Conservation (phyloP, 2,888 invertebrate genomes). For the Phasia obesa region DNA sequence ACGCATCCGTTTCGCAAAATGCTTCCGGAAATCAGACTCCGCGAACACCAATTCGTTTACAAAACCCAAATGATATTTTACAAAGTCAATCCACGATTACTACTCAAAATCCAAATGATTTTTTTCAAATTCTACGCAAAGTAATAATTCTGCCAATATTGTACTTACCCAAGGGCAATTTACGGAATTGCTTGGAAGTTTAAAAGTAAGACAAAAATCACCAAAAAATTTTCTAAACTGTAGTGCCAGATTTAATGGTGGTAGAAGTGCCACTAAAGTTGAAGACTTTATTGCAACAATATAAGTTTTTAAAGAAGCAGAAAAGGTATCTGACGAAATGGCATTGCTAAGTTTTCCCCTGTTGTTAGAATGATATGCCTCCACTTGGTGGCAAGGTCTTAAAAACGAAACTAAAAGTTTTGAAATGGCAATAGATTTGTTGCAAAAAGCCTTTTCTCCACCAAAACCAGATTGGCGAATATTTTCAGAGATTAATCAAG, state of each 20-base stretch:
- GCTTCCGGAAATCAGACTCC: no score
- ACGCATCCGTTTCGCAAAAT: no score
- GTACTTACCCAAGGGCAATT: slow-evolving; percentile 19
- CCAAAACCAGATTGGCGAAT: slow-evolving; percentile 43
- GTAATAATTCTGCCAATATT: not conserved
- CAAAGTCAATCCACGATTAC: no score
- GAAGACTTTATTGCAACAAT: slow-evolving; percentile 57
- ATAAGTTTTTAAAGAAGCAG: slow-evolving; percentile 35
- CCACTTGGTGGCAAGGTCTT: slow-evolving; percentile 53
- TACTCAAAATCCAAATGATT: no score
- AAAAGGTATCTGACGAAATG: slow-evolving; percentile 6
- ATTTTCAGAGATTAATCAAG: slow-evolving; percentile 27
- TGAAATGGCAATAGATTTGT: not conserved
- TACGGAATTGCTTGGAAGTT: not conserved
- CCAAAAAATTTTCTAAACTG: no score
- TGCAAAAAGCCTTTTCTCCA: slow-evolving; percentile 19
- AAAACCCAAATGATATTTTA: no score
- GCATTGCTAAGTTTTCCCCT: slow-evolving; percentile 45
- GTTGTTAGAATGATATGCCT: slow-evolving; percentile 45
- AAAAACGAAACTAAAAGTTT: slow-evolving; percentile 32
- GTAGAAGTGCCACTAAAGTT: slow-evolving; percentile 31
- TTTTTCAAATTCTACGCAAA: not conserved
- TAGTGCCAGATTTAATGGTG: not conserved
- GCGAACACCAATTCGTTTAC: no score
- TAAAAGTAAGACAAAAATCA: not conserved